phyloP scores from a whole-genome alignment of 2,797 vertebrate genomes.

The Nothura maculosa region DNA sequence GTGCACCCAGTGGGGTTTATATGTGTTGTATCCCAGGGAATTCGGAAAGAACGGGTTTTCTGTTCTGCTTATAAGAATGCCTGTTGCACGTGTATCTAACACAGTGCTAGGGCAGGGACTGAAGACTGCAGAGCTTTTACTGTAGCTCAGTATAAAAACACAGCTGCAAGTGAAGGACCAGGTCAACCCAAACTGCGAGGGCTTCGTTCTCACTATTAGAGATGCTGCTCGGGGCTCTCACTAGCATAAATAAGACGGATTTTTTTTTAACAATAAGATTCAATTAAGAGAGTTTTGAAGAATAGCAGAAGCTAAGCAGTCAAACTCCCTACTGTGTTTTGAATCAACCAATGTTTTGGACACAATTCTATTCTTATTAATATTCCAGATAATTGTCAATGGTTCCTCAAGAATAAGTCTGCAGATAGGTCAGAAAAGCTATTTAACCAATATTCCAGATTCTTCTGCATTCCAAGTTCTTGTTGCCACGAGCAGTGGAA shows the following conservation, averaged over 20 bases:
- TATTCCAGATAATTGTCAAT: constrained; percentile 61
- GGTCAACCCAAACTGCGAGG: not conserved
- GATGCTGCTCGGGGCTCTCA: not conserved
- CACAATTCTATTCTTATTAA: not conserved
- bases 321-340: not conserved
- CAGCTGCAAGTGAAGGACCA: not conserved
- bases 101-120: not conserved
- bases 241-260: not conserved
- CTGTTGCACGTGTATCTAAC: no score
- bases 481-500: constrained; percentile 36
- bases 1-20: not conserved
- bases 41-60: not conserved
- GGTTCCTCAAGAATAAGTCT: constrained; percentile 45
- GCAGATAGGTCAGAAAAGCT: constrained; percentile 50
- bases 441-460: constrained; percentile 58
- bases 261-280: no score
- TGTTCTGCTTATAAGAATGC: not conserved
- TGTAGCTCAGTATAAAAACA: not conserved
- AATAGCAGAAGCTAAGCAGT: not conserved
- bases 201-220: not conserved
- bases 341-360: not conserved
- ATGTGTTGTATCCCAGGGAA: not conserved
- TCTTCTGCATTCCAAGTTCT: constrained; percentile 51
- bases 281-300: not conserved
- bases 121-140: not conserved